phyloP scores from a whole-genome alignment of 1,140 invertebrate genomes.

The Telenomus remus region DNA sequence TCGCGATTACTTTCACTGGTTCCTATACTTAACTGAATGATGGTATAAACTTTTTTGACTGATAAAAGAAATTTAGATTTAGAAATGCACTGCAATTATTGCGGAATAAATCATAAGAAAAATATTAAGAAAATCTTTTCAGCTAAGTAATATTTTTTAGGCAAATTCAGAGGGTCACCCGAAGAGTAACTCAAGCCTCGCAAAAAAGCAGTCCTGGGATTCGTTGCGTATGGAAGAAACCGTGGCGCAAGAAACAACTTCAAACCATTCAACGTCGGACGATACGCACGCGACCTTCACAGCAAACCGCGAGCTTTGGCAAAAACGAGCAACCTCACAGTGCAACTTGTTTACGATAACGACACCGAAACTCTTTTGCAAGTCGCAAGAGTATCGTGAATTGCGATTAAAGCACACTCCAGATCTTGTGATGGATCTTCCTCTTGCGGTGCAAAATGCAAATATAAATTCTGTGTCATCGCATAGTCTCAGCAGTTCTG shows the following conservation, averaged over 20 bases:
- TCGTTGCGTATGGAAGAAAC: constrained; percentile 72
- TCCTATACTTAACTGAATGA: no score
- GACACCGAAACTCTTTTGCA: constrained; percentile 61
- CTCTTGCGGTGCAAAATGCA: constrained; percentile 76
- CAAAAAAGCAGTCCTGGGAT: constrained; percentile 73
- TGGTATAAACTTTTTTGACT: no score
- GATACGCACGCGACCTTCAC: constrained; percentile 67
- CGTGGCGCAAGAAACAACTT: constrained; percentile 9
- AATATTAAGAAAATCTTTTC: no score
- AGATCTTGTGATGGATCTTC: constrained; percentile 92
- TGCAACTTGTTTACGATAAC: constrained; percentile 69
- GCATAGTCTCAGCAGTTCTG: constrained; percentile 70
- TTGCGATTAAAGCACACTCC: constrained; percentile 84
- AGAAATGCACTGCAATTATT: no score
- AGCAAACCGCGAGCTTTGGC: constrained; percentile 79
- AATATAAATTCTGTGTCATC: constrained; percentile 73
- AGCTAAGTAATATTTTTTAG: constrained; percentile 1
- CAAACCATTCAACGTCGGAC: constrained; percentile 10
- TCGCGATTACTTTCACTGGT: no score
- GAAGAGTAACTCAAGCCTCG: constrained; percentile 56
- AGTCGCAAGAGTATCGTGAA: constrained; percentile 73
- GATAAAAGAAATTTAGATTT: no score
- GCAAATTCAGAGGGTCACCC: constrained; percentile 51
- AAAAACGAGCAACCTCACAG: constrained; percentile 78
- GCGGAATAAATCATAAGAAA: no score